Evolutionary conservation across 2,797 vertebrate genomes (phyloP).

Genomic region (Tragelaphus oryx): DNA sequence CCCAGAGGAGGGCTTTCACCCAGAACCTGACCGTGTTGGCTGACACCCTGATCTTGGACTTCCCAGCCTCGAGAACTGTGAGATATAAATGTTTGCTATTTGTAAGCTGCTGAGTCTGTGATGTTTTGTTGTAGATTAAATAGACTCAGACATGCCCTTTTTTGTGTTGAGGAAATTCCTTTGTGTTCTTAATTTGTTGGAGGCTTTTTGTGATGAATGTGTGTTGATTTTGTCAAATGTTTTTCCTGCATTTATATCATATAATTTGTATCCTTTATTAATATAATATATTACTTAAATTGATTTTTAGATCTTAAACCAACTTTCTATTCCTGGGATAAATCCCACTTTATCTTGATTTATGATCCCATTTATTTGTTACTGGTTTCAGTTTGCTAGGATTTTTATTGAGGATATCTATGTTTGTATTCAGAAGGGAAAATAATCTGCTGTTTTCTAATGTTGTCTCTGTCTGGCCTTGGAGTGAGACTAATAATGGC

Average conservation of each 20-base stretch:
- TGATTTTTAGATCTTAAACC: neutral
- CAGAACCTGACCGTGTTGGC: neutral
- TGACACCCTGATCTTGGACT: neutral
- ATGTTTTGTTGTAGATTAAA: neutral
- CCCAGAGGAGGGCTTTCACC: neutral
- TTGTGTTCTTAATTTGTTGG: neutral
- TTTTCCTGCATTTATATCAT: neutral
- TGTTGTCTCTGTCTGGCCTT: neutral
- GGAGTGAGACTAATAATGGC: neutral
- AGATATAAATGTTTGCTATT: neutral
- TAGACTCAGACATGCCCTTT: neutral
- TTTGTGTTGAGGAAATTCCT: neutral
- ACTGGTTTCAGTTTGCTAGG: neutral
- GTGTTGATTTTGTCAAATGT: neutral
- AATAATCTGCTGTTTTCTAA: neutral
- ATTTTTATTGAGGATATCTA: neutral
- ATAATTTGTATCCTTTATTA: neutral
- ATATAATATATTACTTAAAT: neutral
- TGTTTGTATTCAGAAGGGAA: neutral
- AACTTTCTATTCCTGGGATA: neutral
- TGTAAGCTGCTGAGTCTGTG: neutral
- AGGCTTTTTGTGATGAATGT: neutral
- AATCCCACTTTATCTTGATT: neutral
- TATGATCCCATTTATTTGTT: neutral
- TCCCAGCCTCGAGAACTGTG: neutral